Percentiles rank a stretch among this genome's conserved stretches.
Evolutionary conservation across 2,797 vertebrate genomes (phyloP).

Genomic region (Meriones psammophilus): DNA sequence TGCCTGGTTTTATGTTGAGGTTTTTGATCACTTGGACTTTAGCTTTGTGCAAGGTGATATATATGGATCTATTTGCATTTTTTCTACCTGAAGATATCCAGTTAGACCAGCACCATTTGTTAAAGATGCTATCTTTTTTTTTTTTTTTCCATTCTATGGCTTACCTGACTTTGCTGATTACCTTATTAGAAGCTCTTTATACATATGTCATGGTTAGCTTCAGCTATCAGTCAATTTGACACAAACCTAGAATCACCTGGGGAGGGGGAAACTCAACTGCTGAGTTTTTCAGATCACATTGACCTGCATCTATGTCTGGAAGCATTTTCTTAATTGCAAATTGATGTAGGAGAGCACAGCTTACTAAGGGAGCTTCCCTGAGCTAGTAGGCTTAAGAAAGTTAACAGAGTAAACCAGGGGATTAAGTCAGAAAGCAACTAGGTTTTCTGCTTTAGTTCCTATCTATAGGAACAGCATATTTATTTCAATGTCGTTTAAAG

Average conservation of each 20-base stretch:
- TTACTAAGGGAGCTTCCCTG: not conserved
- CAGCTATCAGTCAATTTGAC: not conserved
- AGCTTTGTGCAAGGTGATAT: no score
- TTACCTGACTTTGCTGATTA: slow-evolving; percentile 29
- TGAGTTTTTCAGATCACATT: not conserved
- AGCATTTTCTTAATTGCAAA: not conserved
- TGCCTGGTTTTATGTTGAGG: no score
- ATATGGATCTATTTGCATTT: no score
- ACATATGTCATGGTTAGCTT: not conserved
- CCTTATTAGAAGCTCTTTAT: slow-evolving; percentile 16
- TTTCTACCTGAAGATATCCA: no score
- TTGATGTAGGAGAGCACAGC: not conserved
- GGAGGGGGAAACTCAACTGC: not conserved
- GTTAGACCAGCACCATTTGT: no score
- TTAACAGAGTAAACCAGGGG: not conserved
- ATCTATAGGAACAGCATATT: not conserved
- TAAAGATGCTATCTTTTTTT: no score
- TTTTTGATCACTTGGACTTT: no score
- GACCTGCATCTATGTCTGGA: not conserved
- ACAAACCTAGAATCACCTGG: not conserved
- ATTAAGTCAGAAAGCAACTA: not conserved
- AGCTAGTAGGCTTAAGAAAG: not conserved
- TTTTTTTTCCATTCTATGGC: no score
- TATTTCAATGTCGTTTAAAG: slow-evolving; percentile 48
- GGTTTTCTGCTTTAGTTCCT: not conserved